These are phyloP conservation scores for Meloidogyne hapla DNA, from an alignment of 1,140 invertebrate species.

Conservation along the genomic window DNA sequence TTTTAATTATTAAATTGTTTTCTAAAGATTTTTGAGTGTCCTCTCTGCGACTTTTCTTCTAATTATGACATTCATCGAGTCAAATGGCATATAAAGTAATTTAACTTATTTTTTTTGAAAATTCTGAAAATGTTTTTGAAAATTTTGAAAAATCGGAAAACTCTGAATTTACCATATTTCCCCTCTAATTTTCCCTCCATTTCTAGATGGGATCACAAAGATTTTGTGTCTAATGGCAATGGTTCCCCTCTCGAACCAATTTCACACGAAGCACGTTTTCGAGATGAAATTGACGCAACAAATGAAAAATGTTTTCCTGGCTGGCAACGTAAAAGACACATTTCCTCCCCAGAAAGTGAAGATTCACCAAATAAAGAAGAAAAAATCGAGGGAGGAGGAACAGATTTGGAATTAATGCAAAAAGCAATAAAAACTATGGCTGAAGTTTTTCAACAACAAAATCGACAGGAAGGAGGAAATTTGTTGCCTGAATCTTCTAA, in stretches of 20 bases:
- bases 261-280: constrained; percentile 49
- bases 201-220: constrained; percentile 35
- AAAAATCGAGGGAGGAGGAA: neutral
- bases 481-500: constrained; percentile 11
- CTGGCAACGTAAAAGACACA: constrained; percentile 39
- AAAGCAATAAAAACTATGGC: constrained; percentile 15
- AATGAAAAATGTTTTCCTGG: constrained; percentile 58
- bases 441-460: constrained; percentile 9
- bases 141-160: neutral
- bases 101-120: neutral
- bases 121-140: neutral
- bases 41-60: constrained; percentile 49
- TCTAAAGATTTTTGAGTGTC: constrained; percentile 50
- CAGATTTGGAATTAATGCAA: neutral
- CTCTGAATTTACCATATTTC: neutral
- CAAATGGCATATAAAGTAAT: constrained; percentile 57
- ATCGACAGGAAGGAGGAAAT: neutral
- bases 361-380: neutral
- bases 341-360: constrained; percentile 28
- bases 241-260: constrained; percentile 44
- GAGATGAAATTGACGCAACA: constrained; percentile 54
- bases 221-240: constrained; percentile 6
- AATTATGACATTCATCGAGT: constrained; percentile 57
- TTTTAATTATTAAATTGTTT: neutral
- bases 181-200: constrained; percentile 31